These are phyloP conservation scores for Corythornis vintsioides DNA, from an alignment of 2,113 vertebrate species.

Conservation along the genomic window DNA sequence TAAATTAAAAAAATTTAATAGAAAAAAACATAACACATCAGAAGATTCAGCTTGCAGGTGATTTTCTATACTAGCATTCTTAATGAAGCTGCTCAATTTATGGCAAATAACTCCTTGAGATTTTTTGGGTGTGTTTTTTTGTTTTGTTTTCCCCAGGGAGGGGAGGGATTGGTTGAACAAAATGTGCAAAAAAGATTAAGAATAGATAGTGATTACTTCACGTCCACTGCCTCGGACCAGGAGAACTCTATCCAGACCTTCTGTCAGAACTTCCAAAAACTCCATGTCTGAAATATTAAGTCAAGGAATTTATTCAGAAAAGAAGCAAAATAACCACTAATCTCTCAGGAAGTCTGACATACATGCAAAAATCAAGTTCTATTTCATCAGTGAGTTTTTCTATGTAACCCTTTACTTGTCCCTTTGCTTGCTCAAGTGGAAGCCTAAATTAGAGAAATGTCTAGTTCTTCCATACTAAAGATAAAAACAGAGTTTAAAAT, in stretches of 20 bases:
- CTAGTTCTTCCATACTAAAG: neutral
- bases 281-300: slow-evolving; percentile 87
- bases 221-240: slow-evolving; percentile 92
- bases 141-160: neutral
- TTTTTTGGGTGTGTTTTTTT: neutral
- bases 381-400: neutral
- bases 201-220: slow-evolving; percentile 98
- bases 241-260: slow-evolving; percentile 90
- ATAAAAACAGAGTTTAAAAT: neutral
- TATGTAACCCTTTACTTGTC: neutral
- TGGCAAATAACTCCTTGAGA: neutral
- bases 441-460: neutral
- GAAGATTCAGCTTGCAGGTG: neutral
- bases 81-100: neutral
- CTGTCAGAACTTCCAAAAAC: slow-evolving; percentile 94
- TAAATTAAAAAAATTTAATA: neutral
- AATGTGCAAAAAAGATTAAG: slow-evolving; percentile 68
- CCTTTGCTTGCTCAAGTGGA: neutral
- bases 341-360: neutral
- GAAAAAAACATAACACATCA: neutral
- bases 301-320: slow-evolving; percentile 69
- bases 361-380: neutral
- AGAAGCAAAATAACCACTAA: neutral
- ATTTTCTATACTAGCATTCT: neutral
- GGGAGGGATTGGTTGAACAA: neutral